phyloP scores from a whole-genome alignment of 2,113 vertebrate species.

The Hemichromis elongatus region DNA sequence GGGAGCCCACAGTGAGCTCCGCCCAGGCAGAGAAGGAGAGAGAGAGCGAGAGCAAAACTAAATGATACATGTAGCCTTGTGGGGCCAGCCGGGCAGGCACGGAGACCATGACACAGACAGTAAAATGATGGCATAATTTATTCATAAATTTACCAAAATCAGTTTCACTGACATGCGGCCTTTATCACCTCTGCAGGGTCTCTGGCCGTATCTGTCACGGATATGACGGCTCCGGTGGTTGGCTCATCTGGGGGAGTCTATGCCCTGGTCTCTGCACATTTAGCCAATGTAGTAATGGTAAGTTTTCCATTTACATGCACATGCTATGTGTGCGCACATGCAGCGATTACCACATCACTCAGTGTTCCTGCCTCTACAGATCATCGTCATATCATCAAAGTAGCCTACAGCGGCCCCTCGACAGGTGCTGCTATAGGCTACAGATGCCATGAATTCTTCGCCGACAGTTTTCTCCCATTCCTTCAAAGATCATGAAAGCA shows the following conservation, averaged over 20 bases:
- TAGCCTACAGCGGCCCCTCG: not conserved
- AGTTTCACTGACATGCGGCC: not conserved
- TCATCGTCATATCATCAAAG: constrained; percentile 12
- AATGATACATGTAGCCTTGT: too few relatives aligned
- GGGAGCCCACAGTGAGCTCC: too few relatives aligned
- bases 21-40: too few relatives aligned
- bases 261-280: constrained; percentile 92
- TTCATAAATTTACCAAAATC: not conserved
- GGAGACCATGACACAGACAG: too few relatives aligned
- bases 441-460: constrained; percentile 52
- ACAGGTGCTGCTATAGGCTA: constrained; percentile 42
- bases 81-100: too few relatives aligned
- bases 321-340: not conserved
- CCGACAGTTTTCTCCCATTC: not conserved
- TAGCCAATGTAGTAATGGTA: constrained; percentile 98
- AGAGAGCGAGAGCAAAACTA: too few relatives aligned
- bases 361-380: constrained; percentile 3
- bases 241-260: constrained; percentile 96
- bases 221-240: constrained; percentile 93
- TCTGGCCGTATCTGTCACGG: constrained; percentile 89
- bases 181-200: constrained; percentile 77
- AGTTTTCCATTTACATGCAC: constrained; percentile 3
- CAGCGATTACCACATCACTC: constrained; percentile 25
- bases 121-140: not conserved
- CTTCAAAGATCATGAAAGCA: constrained; percentile 3